Evolutionary conservation across 2,113 vertebrate species (phyloP).

Genomic region (Himantopus leucocephalus): DNA sequence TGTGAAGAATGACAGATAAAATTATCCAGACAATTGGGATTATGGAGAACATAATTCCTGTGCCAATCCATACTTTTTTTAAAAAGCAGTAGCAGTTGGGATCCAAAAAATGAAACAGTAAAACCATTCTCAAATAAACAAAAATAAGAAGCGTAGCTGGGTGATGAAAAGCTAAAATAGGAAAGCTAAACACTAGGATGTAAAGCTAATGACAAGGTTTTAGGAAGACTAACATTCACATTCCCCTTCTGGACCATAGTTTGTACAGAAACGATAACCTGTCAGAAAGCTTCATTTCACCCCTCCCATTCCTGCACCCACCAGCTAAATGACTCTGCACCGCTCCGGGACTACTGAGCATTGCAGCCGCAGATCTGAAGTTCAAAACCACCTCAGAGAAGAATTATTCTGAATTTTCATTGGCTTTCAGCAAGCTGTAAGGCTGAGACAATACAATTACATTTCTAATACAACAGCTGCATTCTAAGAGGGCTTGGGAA

Average conservation of each 20-base stretch:
- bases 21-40: conserved; percentile 28
- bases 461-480: background rate
- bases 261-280: background rate
- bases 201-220: background rate
- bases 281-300: background rate
- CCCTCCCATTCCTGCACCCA: background rate
- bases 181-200: background rate
- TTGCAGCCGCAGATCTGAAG: background rate
- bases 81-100: background rate
- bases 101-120: background rate
- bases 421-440: background rate
- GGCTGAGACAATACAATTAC: background rate
- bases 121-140: conserved; percentile 5
- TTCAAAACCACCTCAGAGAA: background rate
- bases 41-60: conserved; percentile 18
- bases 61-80: background rate
- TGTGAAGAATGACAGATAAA: conserved; percentile 38
- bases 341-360: background rate
- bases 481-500: background rate
- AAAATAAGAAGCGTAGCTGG: background rate
- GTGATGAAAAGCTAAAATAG: background rate
- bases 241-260: background rate
- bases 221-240: background rate
- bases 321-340: background rate
- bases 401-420: background rate